These are phyloP conservation scores for Drosophila subquinaria DNA, from an alignment of 2,888 invertebrate species.

Conservation along the genomic window DNA sequence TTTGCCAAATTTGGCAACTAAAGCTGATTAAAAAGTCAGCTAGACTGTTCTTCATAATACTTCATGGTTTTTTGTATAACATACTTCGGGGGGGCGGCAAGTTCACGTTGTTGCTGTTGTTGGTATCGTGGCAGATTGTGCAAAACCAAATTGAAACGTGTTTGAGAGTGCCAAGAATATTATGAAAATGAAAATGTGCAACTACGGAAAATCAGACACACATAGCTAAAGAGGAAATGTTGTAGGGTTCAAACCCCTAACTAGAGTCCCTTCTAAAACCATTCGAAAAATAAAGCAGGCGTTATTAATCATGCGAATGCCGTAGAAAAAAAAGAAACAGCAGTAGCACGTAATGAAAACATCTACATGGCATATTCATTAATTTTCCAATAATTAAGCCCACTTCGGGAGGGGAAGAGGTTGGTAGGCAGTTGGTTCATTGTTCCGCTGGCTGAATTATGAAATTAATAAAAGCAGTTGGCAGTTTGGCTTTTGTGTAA, in stretches of 20 bases:
- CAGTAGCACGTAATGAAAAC: slow-evolving; percentile 54
- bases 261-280: background rate
- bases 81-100: slow-evolving; percentile 40
- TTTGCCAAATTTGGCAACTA: slow-evolving; percentile 1
- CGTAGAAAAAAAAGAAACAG: slow-evolving; percentile 10
- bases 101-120: background rate
- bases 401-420: background rate
- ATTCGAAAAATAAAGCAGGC: slow-evolving; percentile 1
- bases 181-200: slow-evolving; percentile 45
- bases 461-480: slow-evolving; percentile 79
- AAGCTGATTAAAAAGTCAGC: slow-evolving; percentile 48
- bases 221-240: background rate
- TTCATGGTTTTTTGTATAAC: slow-evolving; percentile 51
- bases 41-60: slow-evolving; percentile 47
- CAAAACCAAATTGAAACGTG: slow-evolving; percentile 46
- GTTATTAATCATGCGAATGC: slow-evolving; percentile 59
- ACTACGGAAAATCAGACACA: slow-evolving; percentile 25
- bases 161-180: slow-evolving; percentile 29
- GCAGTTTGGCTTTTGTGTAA: slow-evolving; percentile 39
- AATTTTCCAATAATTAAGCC: slow-evolving; percentile 80
- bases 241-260: slow-evolving; percentile 4
- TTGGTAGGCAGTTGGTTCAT: slow-evolving; percentile 29
- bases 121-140: slow-evolving; percentile 33
- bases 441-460: slow-evolving; percentile 70
- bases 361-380: slow-evolving; percentile 76